phyloP scores from a whole-genome alignment of 2,113 vertebrate species.

The Boulengeromyrus knoepffleri region DNA sequence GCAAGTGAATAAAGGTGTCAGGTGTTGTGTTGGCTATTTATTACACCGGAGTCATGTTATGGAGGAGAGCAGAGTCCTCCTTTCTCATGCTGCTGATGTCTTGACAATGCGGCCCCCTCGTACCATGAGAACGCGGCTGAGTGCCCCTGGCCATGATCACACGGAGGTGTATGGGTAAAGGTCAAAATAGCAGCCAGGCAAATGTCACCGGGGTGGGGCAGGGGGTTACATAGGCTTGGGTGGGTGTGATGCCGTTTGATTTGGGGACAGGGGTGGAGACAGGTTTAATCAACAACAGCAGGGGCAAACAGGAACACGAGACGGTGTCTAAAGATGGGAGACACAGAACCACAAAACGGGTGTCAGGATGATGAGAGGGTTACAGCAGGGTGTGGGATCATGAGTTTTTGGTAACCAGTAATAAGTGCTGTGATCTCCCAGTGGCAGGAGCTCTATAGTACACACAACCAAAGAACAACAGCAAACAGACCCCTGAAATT shows the following conservation, averaged over 20 bases:
- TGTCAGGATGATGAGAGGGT: neutral
- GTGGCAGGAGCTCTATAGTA: neutral
- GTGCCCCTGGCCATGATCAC: neutral
- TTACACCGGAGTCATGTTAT: neutral
- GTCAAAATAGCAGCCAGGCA: neutral
- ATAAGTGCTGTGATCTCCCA: neutral
- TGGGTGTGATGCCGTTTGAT: neutral
- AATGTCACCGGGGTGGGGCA: neutral
- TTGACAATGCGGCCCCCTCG: neutral
- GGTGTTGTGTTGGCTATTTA: conserved; percentile 5
- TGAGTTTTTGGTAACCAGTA: neutral
- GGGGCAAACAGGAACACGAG: neutral
- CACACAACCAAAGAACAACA: neutral
- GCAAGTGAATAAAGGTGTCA: conserved; percentile 18
- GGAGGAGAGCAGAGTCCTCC: neutral
- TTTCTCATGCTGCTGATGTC: neutral
- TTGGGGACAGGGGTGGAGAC: neutral
- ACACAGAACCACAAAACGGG: neutral
- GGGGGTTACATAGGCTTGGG: neutral
- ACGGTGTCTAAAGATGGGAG: neutral
- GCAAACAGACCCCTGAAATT: neutral
- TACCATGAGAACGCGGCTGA: neutral
- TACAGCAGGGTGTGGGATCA: neutral
- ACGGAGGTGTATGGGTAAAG: neutral
- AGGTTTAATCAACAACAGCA: neutral